These are phyloP conservation scores for Chrysolina oricalcia DNA, from an alignment of 2,888 invertebrate genomes.

Conservation along the genomic window DNA sequence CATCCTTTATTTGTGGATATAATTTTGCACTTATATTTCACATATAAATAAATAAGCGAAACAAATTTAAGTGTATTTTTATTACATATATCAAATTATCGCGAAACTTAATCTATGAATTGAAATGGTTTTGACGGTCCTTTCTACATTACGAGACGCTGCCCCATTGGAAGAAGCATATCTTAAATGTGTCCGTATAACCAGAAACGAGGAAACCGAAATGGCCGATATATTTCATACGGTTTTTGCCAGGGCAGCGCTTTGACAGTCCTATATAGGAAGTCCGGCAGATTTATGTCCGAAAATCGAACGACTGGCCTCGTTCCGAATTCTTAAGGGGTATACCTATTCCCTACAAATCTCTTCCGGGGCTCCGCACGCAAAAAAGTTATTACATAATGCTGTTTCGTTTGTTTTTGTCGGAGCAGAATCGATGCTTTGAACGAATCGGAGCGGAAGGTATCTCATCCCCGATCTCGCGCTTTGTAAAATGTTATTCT, in stretches of 20 bases:
- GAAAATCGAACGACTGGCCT: constrained; percentile 40
- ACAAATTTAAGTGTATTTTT: too few relatives aligned
- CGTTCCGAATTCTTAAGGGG: constrained; percentile 49
- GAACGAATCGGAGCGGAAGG: constrained; percentile 29
- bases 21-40: too few relatives aligned
- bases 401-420: constrained; percentile 49
- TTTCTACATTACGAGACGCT: neutral
- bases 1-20: too few relatives aligned
- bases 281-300: constrained; percentile 53
- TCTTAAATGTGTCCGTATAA: constrained; percentile 45
- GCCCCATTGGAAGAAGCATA: constrained; percentile 24
- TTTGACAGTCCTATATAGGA: constrained; percentile 54
- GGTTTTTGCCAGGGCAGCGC: constrained; percentile 48
- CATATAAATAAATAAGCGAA: too few relatives aligned
- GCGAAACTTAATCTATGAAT: too few relatives aligned
- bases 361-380: constrained; percentile 51
- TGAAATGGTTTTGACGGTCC: neutral
- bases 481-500: neutral
- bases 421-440: constrained; percentile 41
- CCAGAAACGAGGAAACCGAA: constrained; percentile 41
- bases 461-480: constrained; percentile 3
- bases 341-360: constrained; percentile 53
- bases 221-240: constrained; percentile 53
- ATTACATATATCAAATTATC: too few relatives aligned
- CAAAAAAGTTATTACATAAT: constrained; percentile 55